Percentiles rank a stretch among this genome's conserved stretches.
Conservation (phyloP, 2,888 invertebrate species). For the Agelastica alni region DNA sequence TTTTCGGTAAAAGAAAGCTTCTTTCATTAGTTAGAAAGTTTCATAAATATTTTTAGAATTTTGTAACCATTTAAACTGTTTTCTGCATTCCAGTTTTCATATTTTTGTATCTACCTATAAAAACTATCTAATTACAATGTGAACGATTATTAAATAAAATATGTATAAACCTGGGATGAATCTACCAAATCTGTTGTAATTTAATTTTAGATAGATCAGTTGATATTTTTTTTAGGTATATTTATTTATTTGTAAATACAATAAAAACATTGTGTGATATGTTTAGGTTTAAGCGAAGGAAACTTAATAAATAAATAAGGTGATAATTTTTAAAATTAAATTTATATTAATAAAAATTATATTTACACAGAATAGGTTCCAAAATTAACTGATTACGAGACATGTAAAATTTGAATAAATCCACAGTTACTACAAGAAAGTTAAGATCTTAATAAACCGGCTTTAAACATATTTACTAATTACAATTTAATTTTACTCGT, state of each 20-base stretch:
- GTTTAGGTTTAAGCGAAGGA: conserved; percentile 33
- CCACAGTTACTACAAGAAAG: conserved; percentile 29
- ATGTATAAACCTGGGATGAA: conserved; percentile 14
- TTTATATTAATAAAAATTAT: conserved; percentile 44
- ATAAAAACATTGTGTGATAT: conserved; percentile 43
- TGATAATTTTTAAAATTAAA: conserved; percentile 46
- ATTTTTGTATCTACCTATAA: too few relatives aligned
- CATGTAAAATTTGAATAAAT: conserved; percentile 41
- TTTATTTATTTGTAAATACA: conserved; percentile 38
- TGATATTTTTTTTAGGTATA: conserved; percentile 23
- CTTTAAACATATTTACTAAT: too few relatives aligned
- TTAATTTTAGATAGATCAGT: conserved; percentile 18
- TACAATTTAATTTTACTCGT: too few relatives aligned
- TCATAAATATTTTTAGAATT: too few relatives aligned
- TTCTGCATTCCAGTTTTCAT: too few relatives aligned
- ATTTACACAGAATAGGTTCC: conserved; percentile 49
- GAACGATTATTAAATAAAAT: not conserved
- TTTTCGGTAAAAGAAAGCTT: too few relatives aligned
- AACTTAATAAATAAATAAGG: conserved; percentile 29
- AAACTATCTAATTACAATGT: not conserved
- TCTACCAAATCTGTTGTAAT: conserved; percentile 22
- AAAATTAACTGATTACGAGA: conserved; percentile 43
- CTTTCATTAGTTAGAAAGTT: too few relatives aligned
- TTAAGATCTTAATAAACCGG: too few relatives aligned
- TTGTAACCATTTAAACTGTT: too few relatives aligned